Conservation (phyloP, 2,797 vertebrate genomes). For the Catharus ustulatus region DNA sequence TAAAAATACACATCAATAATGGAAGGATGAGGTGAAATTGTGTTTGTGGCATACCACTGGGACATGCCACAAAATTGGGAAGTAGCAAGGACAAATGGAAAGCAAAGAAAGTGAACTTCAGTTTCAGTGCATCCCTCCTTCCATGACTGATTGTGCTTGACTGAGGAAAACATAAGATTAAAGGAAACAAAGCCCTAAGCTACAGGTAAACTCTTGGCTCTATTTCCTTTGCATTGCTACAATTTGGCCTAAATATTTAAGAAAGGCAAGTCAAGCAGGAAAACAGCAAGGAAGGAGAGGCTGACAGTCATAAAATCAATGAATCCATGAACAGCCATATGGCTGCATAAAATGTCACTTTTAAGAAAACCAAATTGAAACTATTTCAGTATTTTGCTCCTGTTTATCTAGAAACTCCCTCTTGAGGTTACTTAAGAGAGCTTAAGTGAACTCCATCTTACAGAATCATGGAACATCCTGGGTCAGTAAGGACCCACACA, state of each 20-base stretch:
- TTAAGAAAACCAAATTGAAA: neutral
- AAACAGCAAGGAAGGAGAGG: neutral
- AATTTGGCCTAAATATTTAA: neutral
- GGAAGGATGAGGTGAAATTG: neutral
- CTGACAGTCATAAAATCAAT: neutral
- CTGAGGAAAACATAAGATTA: neutral
- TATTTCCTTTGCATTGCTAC: neutral
- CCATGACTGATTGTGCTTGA: neutral
- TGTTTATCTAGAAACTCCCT: neutral
- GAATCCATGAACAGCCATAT: neutral
- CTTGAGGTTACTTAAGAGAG: neutral
- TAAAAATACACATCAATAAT: neutral
- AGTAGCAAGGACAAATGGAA: neutral
- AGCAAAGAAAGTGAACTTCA: neutral
- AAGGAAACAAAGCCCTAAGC: neutral
- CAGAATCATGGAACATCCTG: rapidly evolving
- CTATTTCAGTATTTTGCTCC: neutral
- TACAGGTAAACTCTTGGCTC: neutral
- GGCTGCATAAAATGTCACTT: neutral
- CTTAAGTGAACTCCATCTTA: neutral
- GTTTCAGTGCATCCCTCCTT: neutral
- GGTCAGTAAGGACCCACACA: neutral
- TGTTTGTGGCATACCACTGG: neutral
- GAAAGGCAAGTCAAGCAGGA: neutral
- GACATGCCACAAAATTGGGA: neutral